Percentiles rank a stretch among this genome's conserved stretches.
Evolutionary conservation across 1,140 invertebrate genomes (phyloP).

Genomic region (Drosophila kurseongensis): DNA sequence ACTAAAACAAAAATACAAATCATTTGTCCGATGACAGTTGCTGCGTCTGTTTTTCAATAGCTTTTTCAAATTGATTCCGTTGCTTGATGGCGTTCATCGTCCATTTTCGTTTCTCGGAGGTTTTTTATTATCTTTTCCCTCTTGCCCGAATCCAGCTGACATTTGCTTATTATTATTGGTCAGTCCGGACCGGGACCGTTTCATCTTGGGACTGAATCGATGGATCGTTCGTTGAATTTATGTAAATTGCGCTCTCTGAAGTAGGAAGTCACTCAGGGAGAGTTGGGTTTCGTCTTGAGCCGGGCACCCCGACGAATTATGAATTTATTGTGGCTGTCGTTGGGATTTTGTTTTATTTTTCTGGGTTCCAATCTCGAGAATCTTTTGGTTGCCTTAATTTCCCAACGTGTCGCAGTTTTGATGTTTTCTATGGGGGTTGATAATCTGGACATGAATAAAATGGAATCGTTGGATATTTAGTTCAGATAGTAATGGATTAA

Average conservation of each 20-base stretch:
- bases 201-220: constrained; percentile 45
- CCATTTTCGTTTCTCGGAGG: constrained; percentile 17
- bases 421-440: constrained; percentile 21
- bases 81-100: constrained; percentile 57
- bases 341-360: constrained; percentile 56
- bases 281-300: constrained; percentile 30
- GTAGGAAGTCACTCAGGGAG: constrained; percentile 53
- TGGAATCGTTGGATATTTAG: neutral
- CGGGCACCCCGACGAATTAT: constrained; percentile 54
- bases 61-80: constrained; percentile 61
- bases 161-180: constrained; percentile 52
- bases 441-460: constrained; percentile 49
- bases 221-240: constrained; percentile 43
- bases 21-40: constrained; percentile 74
- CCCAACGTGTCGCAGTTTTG: constrained; percentile 23
- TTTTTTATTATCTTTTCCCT: constrained; percentile 31
- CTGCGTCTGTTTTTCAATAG: constrained; percentile 58
- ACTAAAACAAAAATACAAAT: constrained; percentile 83
- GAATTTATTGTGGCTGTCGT: constrained; percentile 49
- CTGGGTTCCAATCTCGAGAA: constrained; percentile 27
- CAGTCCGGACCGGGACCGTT: constrained; percentile 32
- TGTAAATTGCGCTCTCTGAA: constrained; percentile 54
- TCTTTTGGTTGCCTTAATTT: constrained; percentile 28
- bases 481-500: neutral
- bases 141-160: constrained; percentile 39